phyloP scores from a whole-genome alignment of 2,797 vertebrate species.

The Sebastolobus altivelis region DNA sequence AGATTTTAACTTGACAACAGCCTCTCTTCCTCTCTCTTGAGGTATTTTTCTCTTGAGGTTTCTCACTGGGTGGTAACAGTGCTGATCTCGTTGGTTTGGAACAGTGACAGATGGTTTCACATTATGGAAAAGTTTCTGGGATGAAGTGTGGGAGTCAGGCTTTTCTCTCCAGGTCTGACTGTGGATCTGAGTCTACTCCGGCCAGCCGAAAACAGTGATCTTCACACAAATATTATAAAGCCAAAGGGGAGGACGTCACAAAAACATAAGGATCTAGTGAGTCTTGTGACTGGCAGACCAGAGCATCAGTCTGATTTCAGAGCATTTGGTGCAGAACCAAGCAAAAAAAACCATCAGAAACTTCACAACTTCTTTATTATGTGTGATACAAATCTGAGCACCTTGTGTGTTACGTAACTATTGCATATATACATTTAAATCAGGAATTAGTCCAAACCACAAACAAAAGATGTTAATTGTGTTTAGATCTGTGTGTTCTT shows the following conservation, averaged over 20 bases:
- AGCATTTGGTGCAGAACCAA: constrained; percentile 20
- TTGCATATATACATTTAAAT: not conserved
- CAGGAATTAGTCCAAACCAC: not conserved
- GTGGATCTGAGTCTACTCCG: constrained; percentile 29
- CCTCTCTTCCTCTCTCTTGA: constrained; percentile 16
- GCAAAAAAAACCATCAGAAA: not conserved
- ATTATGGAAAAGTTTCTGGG: constrained; percentile 74
- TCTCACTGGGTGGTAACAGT: constrained; percentile 51
- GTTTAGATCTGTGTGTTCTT: not conserved
- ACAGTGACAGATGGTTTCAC: constrained; percentile 58
- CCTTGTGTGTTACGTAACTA: not conserved
- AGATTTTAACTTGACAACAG: constrained; percentile 34
- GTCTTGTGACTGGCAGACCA: constrained; percentile 26
- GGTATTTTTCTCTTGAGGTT: constrained; percentile 9
- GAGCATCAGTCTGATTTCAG: constrained; percentile 15
- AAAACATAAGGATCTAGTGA: constrained; percentile 23
- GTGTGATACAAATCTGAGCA: not conserved
- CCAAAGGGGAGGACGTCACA: constrained; percentile 33
- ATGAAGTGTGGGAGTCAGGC: constrained; percentile 51
- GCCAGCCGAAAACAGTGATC: constrained; percentile 41
- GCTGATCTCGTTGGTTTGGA: constrained; percentile 64
- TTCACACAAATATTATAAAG: constrained; percentile 53
- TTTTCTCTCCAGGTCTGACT: constrained; percentile 58
- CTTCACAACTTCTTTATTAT: not conserved
- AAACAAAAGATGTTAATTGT: constrained; percentile 9